These are phyloP conservation scores for Atta cephalotes DNA, from an alignment of 1,140 invertebrate genomes.

Conservation along the genomic window DNA sequence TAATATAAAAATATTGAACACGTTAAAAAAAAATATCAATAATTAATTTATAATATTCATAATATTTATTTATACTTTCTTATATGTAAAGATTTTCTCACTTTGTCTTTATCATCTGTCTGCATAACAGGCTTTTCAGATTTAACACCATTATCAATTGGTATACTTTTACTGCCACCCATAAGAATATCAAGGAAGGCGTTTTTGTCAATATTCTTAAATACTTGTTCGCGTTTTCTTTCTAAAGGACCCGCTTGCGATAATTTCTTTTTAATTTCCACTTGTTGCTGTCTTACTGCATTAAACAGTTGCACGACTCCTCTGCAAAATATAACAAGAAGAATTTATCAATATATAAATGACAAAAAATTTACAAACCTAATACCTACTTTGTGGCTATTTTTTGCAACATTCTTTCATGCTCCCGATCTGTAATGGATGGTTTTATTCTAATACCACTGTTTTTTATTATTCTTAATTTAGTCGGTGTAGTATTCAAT, in stretches of 20 bases:
- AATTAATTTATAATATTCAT: not conserved
- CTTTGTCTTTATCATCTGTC: conserved; percentile 42
- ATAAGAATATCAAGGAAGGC: conserved; percentile 94
- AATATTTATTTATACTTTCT: not conserved
- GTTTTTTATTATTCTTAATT: conserved; percentile 87
- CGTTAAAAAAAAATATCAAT: conserved; percentile 8
- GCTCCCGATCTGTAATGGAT: conserved; percentile 90
- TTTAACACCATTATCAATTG: conserved; percentile 69
- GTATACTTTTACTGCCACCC: conserved; percentile 88
- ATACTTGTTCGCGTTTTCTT: conserved; percentile 93
- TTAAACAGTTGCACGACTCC: conserved; percentile 97
- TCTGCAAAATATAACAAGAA: conserved; percentile 85
- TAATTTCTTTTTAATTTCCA: conserved; percentile 91
- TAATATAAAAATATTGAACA: not conserved
- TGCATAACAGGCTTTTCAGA: conserved; percentile 40
- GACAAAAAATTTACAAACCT: not conserved
- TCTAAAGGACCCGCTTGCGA: conserved; percentile 91
- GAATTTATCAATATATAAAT: conserved; percentile 9
- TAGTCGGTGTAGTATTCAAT: conserved; percentile 59
- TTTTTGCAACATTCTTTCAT: conserved; percentile 91
- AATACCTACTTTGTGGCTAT: conserved; percentile 90
- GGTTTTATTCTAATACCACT: conserved; percentile 91
- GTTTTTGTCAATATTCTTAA: conserved; percentile 93
- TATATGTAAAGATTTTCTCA: conserved; percentile 16
- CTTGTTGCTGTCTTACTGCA: conserved; percentile 94